A percentile compares a stretch with the other conserved stretches of the same genome.
Conservation (phyloP, 2,113 vertebrate species). For the Taxidea taxus region DNA sequence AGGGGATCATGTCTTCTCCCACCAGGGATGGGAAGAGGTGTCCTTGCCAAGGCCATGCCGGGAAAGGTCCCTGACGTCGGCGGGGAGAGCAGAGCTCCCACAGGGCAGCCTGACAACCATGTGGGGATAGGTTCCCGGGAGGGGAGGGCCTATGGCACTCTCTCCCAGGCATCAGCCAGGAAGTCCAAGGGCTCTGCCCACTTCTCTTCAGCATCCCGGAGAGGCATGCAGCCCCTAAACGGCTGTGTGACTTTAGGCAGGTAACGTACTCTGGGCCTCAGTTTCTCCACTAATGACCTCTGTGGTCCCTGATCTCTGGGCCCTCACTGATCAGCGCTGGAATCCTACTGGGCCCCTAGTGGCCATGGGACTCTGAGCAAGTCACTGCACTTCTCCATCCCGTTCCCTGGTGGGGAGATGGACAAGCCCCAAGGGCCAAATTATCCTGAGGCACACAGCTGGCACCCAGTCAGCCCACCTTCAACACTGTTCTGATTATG, state of each 20-base stretch:
- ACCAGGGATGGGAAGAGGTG: slow-evolving; percentile 21
- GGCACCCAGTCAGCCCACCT: background rate
- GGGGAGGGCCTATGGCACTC: background rate
- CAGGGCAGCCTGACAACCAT: background rate
- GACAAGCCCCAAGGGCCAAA: background rate
- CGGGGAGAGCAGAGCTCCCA: background rate
- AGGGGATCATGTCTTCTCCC: slow-evolving; percentile 3
- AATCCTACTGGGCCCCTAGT: background rate
- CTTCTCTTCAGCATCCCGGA: background rate
- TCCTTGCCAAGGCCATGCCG: slow-evolving; percentile 29
- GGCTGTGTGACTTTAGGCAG: background rate
- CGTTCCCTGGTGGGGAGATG: background rate
- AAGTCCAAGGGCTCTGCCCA: background rate
- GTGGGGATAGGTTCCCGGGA: background rate
- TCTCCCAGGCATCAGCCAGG: background rate
- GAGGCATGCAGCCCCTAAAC: background rate
- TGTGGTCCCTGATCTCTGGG: background rate
- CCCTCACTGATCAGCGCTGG: background rate
- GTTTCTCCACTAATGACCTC: background rate
- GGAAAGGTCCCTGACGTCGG: slow-evolving; percentile 10
- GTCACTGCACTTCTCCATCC: background rate
- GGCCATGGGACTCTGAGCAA: background rate
- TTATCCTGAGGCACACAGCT: background rate
- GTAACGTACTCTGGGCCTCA: background rate
- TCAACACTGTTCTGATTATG: accelerated